Conservation (phyloP, 2,888 invertebrate species). For the Empis stercorea region DNA sequence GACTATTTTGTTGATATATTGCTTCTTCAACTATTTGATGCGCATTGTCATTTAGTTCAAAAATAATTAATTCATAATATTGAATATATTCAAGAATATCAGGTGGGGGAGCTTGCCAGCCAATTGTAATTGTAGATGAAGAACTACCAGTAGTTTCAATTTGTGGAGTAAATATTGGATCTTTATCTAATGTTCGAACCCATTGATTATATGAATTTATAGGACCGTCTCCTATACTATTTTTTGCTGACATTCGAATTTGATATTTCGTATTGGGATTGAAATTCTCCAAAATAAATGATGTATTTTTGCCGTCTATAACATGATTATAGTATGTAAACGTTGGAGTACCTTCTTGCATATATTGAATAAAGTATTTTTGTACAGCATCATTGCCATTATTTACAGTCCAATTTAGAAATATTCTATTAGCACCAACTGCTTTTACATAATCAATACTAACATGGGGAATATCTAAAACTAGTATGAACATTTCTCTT, state of each 20-base stretch:
- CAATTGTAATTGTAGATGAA: slow-evolving; percentile 63
- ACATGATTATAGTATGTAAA: slow-evolving; percentile 46
- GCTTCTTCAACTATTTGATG: slow-evolving; percentile 42
- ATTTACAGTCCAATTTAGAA: slow-evolving; percentile 69
- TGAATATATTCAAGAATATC: slow-evolving; percentile 58
- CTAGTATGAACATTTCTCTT: slow-evolving; percentile 41
- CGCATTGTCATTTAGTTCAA: slow-evolving; percentile 41
- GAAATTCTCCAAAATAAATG: slow-evolving; percentile 53
- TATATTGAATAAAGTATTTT: slow-evolving; percentile 44
- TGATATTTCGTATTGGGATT: slow-evolving; percentile 52
- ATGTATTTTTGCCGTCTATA: slow-evolving; percentile 51
- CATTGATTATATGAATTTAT: slow-evolving; percentile 40
- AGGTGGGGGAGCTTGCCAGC: slow-evolving; percentile 57
- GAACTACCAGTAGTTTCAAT: slow-evolving; percentile 57
- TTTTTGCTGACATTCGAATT: slow-evolving; percentile 52
- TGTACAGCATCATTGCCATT: slow-evolving; percentile 59
- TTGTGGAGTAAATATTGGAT: slow-evolving; percentile 67
- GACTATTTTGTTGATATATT: slow-evolving; percentile 48
- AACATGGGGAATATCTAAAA: slow-evolving; percentile 58
- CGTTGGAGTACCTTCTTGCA: slow-evolving; percentile 41
- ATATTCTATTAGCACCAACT: slow-evolving; percentile 61
- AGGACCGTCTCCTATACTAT: slow-evolving; percentile 48
- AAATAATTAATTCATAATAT: slow-evolving; percentile 57
- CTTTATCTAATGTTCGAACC: slow-evolving; percentile 51
- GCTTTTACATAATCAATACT: slow-evolving; percentile 59